phyloP scores from a whole-genome alignment of 2,113 vertebrate genomes.

The Pseudolaguvia tuberculata region DNA sequence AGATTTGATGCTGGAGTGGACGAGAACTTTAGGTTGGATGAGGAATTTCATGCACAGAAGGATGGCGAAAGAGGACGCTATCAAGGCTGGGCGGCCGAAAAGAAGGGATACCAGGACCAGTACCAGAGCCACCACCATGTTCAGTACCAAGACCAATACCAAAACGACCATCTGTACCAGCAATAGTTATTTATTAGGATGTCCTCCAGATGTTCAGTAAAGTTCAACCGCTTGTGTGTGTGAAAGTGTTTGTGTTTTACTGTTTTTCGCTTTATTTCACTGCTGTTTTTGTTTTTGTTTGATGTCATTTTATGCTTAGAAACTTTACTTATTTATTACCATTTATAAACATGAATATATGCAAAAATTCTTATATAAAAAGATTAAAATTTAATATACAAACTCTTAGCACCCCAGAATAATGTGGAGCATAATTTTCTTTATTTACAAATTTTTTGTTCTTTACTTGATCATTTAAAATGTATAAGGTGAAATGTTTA shows the following conservation, averaged over 20 bases:
- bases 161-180: slow-evolving; percentile 31
- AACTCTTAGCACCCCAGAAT: no score
- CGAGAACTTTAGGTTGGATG: slow-evolving; percentile 77
- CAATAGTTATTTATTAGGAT: background rate
- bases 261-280: background rate
- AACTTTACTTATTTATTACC: background rate
- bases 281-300: background rate
- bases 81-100: slow-evolving; percentile 76
- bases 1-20: slow-evolving; percentile 85
- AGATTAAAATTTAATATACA: no score
- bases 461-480: no score
- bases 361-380: no score
- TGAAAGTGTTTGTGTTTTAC: background rate
- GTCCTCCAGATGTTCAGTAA: slow-evolving; percentile 18
- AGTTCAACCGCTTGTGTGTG: background rate
- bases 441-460: no score
- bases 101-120: slow-evolving; percentile 54
- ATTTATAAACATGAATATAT: no score
- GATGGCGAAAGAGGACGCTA: slow-evolving; percentile 71
- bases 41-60: slow-evolving; percentile 65
- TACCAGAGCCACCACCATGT: slow-evolving; percentile 37
- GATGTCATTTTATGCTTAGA: background rate
- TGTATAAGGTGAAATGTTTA: no score
- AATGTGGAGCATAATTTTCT: no score
- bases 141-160: slow-evolving; percentile 37